These are phyloP conservation scores for Chrysomallon squamiferum DNA, from an alignment of 1,140 invertebrate genomes.

Conservation along the genomic window DNA sequence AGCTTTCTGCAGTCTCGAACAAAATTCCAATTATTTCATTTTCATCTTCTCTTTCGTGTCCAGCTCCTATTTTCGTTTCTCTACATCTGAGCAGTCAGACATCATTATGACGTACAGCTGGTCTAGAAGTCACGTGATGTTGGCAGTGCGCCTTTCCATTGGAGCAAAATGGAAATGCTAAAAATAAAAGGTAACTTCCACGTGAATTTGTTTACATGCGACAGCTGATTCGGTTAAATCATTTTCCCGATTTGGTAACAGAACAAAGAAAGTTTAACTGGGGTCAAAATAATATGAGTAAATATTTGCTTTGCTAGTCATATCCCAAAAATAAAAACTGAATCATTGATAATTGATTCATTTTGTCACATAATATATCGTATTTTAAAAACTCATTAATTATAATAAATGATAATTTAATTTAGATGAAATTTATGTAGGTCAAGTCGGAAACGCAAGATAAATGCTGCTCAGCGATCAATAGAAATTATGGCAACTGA, in stretches of 20 bases:
- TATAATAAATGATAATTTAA: too few species aligned
- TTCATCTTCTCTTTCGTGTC: not conserved
- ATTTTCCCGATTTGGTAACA: not conserved
- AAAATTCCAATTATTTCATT: not conserved
- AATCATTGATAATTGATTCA: not conserved
- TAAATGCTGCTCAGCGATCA: too few species aligned
- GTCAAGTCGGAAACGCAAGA: too few species aligned
- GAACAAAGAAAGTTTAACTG: not conserved
- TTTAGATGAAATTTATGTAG: too few species aligned
- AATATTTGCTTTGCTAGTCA: too few species aligned
- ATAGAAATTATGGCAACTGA: too few species aligned
- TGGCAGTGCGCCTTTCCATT: not conserved
- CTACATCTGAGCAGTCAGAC: not conserved
- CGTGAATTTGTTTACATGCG: conserved; percentile 21
- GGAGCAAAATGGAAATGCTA: conserved; percentile 1
- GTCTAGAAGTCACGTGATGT: not conserved
- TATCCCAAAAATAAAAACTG: not conserved
- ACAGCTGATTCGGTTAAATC: not conserved
- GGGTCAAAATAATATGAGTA: not conserved
- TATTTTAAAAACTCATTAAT: too few species aligned
- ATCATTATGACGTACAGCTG: not conserved
- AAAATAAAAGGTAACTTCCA: conserved; percentile 16
- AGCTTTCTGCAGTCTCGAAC: not conserved
- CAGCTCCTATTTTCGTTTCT: not conserved
- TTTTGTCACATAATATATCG: not conserved